Evolutionary conservation across 1,140 invertebrate genomes (phyloP).

Genomic region (Hirudo medicinalis): DNA sequence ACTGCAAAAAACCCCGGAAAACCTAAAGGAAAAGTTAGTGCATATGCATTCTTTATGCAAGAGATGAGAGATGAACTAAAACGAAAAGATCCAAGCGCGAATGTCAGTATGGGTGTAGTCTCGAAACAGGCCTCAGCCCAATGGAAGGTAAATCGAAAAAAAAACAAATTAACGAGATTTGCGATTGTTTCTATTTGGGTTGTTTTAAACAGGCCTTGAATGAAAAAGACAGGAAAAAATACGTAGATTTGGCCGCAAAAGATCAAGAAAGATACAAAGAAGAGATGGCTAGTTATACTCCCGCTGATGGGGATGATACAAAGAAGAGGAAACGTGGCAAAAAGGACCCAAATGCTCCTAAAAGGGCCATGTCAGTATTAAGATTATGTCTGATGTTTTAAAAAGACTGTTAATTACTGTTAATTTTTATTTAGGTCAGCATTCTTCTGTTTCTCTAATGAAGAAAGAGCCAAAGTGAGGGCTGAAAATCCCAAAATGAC

Average conservation of each 20-base stretch:
- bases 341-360: slow-evolving; percentile 16
- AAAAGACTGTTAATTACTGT: neutral
- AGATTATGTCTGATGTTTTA: neutral
- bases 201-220: slow-evolving; percentile 21
- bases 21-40: slow-evolving; percentile 91
- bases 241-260: slow-evolving; percentile 3
- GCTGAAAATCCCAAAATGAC: slow-evolving; percentile 78
- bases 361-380: slow-evolving; percentile 9
- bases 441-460: slow-evolving; percentile 98
- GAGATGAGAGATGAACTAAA: slow-evolving; percentile 91
- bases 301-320: slow-evolving; percentile 56
- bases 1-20: slow-evolving; percentile 46
- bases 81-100: slow-evolving; percentile 96
- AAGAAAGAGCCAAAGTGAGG: slow-evolving; percentile 86
- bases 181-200: neutral
- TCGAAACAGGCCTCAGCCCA: slow-evolving; percentile 95
- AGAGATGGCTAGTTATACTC: slow-evolving; percentile 2
- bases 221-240: slow-evolving; percentile 6
- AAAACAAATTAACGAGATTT: neutral
- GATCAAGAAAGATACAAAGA: slow-evolving; percentile 5
- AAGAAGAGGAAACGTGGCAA: slow-evolving; percentile 2
- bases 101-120: slow-evolving; percentile 94
- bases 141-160: slow-evolving; percentile 80
- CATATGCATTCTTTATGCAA: slow-evolving; percentile 98
- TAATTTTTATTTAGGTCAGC: slow-evolving; percentile 60